Conservation (phyloP, 2,113 vertebrate genomes). For the Phyllostomus hastatus region DNA sequence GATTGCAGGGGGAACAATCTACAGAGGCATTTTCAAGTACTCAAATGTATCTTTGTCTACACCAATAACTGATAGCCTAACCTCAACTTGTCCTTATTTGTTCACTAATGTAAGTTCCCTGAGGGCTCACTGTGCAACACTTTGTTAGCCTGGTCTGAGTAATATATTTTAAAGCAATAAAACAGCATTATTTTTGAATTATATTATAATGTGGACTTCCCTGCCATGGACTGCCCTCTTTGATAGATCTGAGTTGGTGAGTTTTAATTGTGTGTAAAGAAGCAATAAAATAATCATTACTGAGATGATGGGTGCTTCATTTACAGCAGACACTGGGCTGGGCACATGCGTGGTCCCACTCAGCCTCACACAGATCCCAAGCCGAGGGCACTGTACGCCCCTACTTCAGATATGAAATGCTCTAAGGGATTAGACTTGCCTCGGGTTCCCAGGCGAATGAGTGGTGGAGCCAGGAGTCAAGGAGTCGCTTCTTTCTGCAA, state of each 20-base stretch:
- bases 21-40: not conserved
- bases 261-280: slow-evolving; percentile 72
- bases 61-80: slow-evolving; percentile 53
- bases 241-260: slow-evolving; percentile 69
- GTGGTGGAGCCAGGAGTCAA: not conserved
- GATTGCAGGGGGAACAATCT: not conserved
- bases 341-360: accelerated
- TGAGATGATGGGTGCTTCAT: slow-evolving; percentile 15
- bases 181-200: slow-evolving; percentile 70
- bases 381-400: accelerated
- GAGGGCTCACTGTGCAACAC: not conserved
- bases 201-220: slow-evolving; percentile 74
- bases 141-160: slow-evolving; percentile 61
- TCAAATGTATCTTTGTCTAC: not conserved
- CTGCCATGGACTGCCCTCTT: slow-evolving; percentile 63
- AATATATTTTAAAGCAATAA: slow-evolving; percentile 72
- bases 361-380: not conserved
- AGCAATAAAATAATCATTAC: slow-evolving; percentile 70
- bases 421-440: not conserved
- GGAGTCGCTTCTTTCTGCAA: not conserved
- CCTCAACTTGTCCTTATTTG: slow-evolving; percentile 61
- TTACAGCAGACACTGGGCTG: not conserved
- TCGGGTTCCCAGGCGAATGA: too few species aligned
- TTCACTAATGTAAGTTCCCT: slow-evolving; percentile 54
- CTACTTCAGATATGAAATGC: accelerated